Conservation (phyloP, 2,113 vertebrate species). For the Callipepla squamata region DNA sequence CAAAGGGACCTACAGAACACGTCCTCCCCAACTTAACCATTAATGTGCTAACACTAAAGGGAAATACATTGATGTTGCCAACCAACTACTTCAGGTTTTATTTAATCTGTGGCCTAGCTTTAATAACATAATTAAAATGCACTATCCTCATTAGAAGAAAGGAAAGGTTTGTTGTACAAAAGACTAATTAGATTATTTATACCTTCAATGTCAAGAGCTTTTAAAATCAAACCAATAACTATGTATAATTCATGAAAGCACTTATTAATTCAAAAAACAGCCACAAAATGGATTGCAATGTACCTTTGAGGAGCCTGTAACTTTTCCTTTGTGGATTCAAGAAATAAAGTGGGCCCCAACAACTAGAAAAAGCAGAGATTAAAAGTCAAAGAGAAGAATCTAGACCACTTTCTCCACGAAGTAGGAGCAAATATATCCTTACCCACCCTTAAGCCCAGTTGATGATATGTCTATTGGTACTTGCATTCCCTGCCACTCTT, state of each 20-base stretch:
- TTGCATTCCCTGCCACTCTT: neutral
- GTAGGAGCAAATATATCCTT: neutral
- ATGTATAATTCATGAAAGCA: neutral
- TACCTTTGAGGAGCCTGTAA: neutral
- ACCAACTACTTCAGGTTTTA: neutral
- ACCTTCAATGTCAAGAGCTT: neutral
- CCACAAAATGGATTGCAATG: neutral
- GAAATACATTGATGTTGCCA: neutral
- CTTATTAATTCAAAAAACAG: neutral
- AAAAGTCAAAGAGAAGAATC: neutral
- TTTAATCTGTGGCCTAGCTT: neutral
- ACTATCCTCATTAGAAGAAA: neutral
- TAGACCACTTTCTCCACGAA: neutral
- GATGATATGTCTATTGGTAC: neutral
- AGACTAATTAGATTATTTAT: neutral
- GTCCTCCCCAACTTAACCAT: neutral
- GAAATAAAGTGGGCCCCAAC: neutral
- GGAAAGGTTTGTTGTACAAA: slow-evolving; percentile 1
- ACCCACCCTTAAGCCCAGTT: neutral
- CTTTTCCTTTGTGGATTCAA: neutral
- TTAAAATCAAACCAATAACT: slow-evolving; percentile 24
- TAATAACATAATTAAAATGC: neutral
- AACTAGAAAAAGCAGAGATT: neutral
- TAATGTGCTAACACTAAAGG: neutral
- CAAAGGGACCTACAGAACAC: neutral